These are phyloP conservation scores for Hippopotamus amphibius DNA, from an alignment of 2,113 vertebrate genomes.

Conservation along the genomic window DNA sequence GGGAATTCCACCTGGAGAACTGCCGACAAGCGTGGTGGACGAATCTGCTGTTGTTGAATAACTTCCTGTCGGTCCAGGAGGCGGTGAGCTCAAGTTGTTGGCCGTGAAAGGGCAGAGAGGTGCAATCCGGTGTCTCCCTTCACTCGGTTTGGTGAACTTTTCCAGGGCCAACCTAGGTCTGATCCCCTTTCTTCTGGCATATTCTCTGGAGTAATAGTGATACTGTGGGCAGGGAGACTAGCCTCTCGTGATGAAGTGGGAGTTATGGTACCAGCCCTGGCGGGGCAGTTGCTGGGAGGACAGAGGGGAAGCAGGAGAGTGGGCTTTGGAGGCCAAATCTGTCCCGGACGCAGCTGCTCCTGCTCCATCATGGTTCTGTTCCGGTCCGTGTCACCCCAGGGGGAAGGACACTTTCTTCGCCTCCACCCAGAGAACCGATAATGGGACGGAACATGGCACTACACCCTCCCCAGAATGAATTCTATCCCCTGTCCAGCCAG, in stretches of 20 bases:
- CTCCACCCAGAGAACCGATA: accelerated
- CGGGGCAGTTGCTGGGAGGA: not conserved
- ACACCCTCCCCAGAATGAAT: accelerated
- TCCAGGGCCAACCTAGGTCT: not conserved
- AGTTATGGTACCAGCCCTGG: accelerated
- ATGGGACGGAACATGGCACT: accelerated
- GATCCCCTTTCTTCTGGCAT: not conserved
- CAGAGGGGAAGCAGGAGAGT: not conserved
- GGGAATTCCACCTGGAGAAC: constrained; percentile 87
- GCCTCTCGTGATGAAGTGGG: not conserved
- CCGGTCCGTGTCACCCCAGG: accelerated
- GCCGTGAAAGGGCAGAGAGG: accelerated
- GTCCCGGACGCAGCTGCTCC: not conserved
- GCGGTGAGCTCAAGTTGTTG: constrained; percentile 80
- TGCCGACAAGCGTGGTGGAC: constrained; percentile 92
- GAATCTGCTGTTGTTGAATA: constrained; percentile 90
- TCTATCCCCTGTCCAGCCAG: not conserved
- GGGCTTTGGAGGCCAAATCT: accelerated
- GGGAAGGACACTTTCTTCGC: not conserved
- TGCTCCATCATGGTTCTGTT: accelerated
- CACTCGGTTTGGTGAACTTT: accelerated
- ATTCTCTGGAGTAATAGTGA: not conserved
- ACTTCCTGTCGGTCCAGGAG: constrained; percentile 87
- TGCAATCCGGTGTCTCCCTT: accelerated
- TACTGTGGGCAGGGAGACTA: not conserved